Conservation (phyloP, 2,113 vertebrate species). For the Dinomys branickii region DNA sequence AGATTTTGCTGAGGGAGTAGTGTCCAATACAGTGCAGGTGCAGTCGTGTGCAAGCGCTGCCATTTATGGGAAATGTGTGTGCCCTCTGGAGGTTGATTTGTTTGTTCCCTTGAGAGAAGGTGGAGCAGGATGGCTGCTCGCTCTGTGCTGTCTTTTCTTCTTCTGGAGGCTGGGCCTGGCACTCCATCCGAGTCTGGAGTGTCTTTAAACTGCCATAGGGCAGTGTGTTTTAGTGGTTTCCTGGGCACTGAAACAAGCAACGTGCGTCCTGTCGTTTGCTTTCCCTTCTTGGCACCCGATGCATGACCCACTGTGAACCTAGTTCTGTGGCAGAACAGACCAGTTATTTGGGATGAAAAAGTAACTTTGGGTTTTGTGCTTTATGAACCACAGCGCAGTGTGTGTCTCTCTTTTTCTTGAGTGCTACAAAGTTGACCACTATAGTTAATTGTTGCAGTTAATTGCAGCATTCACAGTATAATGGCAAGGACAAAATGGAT, state of each 20-base stretch:
- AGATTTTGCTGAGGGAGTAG: not conserved
- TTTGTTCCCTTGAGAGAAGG: not conserved
- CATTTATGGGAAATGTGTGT: not conserved
- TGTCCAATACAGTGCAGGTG: not conserved
- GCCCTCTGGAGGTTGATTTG: not conserved
- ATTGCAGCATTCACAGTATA: not conserved
- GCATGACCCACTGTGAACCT: not conserved
- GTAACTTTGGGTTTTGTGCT: not conserved
- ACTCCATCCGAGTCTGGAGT: not conserved
- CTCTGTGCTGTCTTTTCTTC: not conserved
- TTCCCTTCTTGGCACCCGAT: not conserved
- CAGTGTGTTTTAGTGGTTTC: conserved; percentile 1
- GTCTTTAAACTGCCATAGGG: conserved; percentile 37
- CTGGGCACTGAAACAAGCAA: not conserved
- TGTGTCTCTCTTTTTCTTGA: not conserved
- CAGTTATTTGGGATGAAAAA: not conserved
- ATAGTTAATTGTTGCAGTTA: not conserved
- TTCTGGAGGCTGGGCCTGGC: not conserved
- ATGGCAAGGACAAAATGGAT: not conserved
- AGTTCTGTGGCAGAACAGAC: not conserved
- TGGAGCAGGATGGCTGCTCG: not conserved
- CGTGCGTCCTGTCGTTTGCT: not conserved
- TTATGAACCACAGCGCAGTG: not conserved
- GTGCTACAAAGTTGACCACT: not conserved
- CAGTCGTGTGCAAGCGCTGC: conserved; percentile 52